Evolutionary conservation across 2,888 invertebrate species (phyloP).

Genomic region (Timema podura): DNA sequence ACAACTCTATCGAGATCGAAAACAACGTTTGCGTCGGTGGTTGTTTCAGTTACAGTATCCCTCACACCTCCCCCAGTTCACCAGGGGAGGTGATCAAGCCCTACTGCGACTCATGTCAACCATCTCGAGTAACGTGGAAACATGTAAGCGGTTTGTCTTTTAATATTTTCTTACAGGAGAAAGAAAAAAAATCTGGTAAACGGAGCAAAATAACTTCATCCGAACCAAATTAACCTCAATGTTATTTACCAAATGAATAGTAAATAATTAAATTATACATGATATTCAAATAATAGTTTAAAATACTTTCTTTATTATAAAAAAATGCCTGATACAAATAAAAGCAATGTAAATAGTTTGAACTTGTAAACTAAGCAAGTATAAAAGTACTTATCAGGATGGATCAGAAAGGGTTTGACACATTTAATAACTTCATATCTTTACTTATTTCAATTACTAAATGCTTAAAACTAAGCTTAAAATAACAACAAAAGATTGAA

Average conservation of each 20-base stretch:
- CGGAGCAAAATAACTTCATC: neutral
- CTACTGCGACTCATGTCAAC: constrained; percentile 68
- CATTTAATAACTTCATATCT: no score
- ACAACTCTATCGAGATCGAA: constrained; percentile 59
- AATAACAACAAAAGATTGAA: no score
- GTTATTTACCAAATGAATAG: no score
- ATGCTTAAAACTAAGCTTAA: no score
- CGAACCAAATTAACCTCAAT: no score
- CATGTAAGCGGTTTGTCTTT: constrained; percentile 48
- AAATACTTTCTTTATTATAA: neutral
- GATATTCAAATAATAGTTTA: neutral
- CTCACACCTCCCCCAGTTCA: constrained; percentile 61
- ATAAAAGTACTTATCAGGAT: no score
- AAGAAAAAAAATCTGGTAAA: neutral
- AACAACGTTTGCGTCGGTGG: constrained; percentile 69
- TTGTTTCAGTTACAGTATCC: constrained; percentile 67
- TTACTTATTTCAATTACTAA: no score
- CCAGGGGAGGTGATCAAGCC: constrained; percentile 61
- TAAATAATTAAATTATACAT: neutral
- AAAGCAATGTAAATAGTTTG: no score
- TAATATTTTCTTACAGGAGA: neutral
- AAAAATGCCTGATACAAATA: no score
- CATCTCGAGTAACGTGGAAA: constrained; percentile 59
- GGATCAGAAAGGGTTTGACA: no score
- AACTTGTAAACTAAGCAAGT: no score